phyloP scores from a whole-genome alignment of 2,888 invertebrate genomes.

The Pyrgus malvae region DNA sequence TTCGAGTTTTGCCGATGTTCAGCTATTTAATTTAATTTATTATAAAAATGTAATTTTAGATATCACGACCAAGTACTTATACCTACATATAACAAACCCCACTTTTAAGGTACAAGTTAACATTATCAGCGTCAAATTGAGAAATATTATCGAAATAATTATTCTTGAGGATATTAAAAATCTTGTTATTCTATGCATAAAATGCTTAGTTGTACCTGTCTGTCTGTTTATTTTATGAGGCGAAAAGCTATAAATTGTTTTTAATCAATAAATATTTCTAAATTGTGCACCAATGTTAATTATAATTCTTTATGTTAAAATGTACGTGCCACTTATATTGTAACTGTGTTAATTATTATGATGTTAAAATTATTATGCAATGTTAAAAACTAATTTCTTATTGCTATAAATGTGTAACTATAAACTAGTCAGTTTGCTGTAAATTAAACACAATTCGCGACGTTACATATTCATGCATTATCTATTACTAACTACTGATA shows the following conservation, averaged over 20 bases:
- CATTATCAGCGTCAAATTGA: constrained; percentile 14
- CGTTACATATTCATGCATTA: neutral
- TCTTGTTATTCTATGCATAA: constrained; percentile 14
- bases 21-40: constrained; percentile 1
- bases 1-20: constrained; percentile 5
- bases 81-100: constrained; percentile 9
- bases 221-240: constrained; percentile 15
- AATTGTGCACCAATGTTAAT: constrained; percentile 16
- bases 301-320: constrained; percentile 16
- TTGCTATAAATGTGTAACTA: constrained; percentile 2
- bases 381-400: constrained; percentile 14
- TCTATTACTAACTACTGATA: too few relatives aligned
- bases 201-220: constrained; percentile 18
- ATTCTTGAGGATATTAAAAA: constrained; percentile 1
- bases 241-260: constrained; percentile 12
- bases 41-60: constrained; percentile 11
- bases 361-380: constrained; percentile 19
- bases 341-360: constrained; percentile 19
- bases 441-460: constrained; percentile 1
- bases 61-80: constrained; percentile 22
- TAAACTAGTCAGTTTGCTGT: constrained; percentile 8
- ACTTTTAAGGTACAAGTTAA: constrained; percentile 15
- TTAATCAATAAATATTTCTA: too few relatives aligned
- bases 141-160: constrained; percentile 7
- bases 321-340: constrained; percentile 24